These are phyloP conservation scores for Macaria notata DNA, from an alignment of 2,888 invertebrate genomes.

Conservation along the genomic window DNA sequence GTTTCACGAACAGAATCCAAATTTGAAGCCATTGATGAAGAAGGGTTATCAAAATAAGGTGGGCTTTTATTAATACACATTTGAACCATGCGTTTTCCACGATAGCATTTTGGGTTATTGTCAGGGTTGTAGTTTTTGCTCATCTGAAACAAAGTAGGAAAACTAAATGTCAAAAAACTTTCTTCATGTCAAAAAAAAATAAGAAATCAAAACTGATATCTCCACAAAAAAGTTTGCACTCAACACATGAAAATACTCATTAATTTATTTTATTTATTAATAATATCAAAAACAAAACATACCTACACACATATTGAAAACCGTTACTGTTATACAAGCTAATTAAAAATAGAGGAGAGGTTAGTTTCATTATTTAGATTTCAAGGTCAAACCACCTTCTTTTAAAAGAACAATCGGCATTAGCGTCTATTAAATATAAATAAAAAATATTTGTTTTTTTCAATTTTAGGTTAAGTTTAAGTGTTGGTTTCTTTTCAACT, in stretches of 20 bases:
- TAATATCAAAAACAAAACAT: neutral
- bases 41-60: too few species aligned
- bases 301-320: neutral
- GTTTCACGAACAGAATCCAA: too few species aligned
- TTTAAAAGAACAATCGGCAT: slow-evolving; percentile 4
- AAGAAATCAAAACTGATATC: too few species aligned
- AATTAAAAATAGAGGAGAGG: neutral
- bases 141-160: too few species aligned
- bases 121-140: too few species aligned
- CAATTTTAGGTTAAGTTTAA: slow-evolving; percentile 2
- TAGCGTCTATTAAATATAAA: neutral
- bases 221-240: too few species aligned
- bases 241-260: neutral
- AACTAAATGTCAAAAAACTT: too few species aligned
- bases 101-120: too few species aligned
- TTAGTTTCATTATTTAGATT: neutral
- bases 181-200: too few species aligned
- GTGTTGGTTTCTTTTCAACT: neutral
- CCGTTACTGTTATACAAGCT: neutral
- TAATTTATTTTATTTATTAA: neutral
- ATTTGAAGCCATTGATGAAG: too few species aligned
- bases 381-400: neutral
- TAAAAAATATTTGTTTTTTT: neutral
- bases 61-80: too few species aligned
- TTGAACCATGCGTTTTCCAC: too few species aligned